A percentile compares a stretch with the other conserved stretches of the same genome.
phyloP scores from a whole-genome alignment of 2,113 vertebrate genomes.

The Thymallus thymallus region DNA sequence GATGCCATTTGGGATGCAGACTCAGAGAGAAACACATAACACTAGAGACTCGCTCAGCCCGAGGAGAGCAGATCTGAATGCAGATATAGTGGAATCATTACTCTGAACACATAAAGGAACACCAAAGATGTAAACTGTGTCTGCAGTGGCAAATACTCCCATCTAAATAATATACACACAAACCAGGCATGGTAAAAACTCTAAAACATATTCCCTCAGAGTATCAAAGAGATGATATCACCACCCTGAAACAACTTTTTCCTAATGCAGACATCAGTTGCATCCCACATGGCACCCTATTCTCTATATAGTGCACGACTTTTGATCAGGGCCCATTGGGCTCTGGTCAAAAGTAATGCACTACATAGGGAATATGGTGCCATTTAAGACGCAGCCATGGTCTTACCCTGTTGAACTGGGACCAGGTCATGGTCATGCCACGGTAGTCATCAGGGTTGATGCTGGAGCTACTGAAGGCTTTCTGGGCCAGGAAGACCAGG shows the following conservation, averaged over 20 bases:
- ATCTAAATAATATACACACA: not conserved
- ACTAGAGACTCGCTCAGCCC: too few relatives aligned
- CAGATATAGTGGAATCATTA: not conserved
- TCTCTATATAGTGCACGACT: too few relatives aligned
- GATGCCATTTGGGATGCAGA: too few relatives aligned
- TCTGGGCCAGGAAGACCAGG: constrained; percentile 92
- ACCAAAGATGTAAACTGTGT: not conserved
- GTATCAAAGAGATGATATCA: too few relatives aligned
- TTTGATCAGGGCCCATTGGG: too few relatives aligned
- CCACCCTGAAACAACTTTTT: too few relatives aligned
- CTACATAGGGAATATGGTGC: too few relatives aligned
- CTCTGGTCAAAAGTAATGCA: too few relatives aligned
- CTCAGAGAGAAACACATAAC: too few relatives aligned
- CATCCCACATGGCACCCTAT: too few relatives aligned
- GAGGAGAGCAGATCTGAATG: not conserved
- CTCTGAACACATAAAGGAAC: not conserved
- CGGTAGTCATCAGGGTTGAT: constrained; percentile 87
- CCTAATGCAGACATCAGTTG: too few relatives aligned
- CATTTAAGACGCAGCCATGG: too few relatives aligned
- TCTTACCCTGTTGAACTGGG: constrained; percentile 90
- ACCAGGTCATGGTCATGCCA: constrained; percentile 93
- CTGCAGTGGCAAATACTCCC: not conserved
- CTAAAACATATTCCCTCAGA: not conserved
- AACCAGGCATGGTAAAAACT: not conserved
- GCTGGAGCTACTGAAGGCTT: constrained; percentile 89